These are phyloP conservation scores for Propsilocerus akamusi DNA, from an alignment of 1,140 invertebrate genomes.

Conservation along the genomic window DNA sequence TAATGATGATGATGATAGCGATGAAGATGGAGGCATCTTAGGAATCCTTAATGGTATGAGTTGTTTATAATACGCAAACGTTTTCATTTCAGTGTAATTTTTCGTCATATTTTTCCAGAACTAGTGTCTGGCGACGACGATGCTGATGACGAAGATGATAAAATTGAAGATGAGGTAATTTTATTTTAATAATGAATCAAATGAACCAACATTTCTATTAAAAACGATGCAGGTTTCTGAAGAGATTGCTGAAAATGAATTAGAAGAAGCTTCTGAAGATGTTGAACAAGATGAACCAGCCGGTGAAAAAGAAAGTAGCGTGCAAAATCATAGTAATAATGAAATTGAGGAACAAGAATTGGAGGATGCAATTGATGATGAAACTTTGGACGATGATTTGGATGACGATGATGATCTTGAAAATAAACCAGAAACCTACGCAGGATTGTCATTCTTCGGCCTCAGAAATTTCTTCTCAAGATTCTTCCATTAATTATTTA, in stretches of 20 bases:
- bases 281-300: neutral
- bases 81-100: neutral
- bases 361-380: neutral
- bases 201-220: too few species aligned
- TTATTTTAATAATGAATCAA: too few species aligned
- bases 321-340: neutral
- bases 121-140: neutral
- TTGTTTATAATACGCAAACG: neutral
- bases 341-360: neutral
- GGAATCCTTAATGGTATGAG: neutral
- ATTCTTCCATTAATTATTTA: conserved; percentile 1
- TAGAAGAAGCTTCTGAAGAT: neutral
- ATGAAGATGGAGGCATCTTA: neutral
- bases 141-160: neutral
- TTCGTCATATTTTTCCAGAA: neutral
- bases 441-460: neutral
- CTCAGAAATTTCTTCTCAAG: neutral
- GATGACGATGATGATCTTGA: conserved; percentile 1
- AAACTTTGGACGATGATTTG: too few species aligned
- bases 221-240: too few species aligned
- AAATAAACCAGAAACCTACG: neutral
- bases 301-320: neutral
- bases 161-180: neutral
- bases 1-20: neutral
- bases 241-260: neutral